These are phyloP conservation scores for Helarctos malayanus DNA, from an alignment of 2,797 vertebrate species.

Conservation along the genomic window DNA sequence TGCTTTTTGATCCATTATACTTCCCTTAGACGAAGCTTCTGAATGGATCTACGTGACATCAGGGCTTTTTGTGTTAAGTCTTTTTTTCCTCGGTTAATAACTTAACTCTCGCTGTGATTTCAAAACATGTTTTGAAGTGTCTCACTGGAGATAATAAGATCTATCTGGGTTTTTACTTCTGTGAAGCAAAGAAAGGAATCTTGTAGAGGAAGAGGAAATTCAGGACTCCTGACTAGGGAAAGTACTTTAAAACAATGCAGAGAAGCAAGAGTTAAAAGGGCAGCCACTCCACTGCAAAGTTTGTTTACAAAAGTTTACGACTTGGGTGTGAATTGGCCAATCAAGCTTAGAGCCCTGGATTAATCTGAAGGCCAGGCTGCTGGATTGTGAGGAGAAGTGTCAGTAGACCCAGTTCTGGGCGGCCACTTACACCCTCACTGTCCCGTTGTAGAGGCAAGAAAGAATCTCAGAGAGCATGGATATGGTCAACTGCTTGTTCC, in stretches of 20 bases:
- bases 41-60: not conserved
- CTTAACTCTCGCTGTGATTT: not conserved
- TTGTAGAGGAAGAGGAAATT: not conserved
- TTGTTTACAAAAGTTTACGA: constrained; percentile 69
- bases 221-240: not conserved
- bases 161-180: not conserved
- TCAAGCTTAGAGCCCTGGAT: not conserved
- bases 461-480: constrained; percentile 74
- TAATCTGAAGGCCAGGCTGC: not conserved
- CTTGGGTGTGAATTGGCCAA: constrained; percentile 49
- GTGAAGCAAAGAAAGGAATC: not conserved
- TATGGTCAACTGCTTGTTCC: constrained; percentile 90
- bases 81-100: not conserved
- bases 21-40: not conserved
- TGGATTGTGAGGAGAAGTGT: not conserved
- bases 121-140: not conserved
- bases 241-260: not conserved
- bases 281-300: not conserved
- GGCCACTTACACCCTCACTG: not conserved
- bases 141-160: not conserved
- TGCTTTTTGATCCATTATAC: not conserved
- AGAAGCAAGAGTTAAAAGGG: constrained; percentile 70
- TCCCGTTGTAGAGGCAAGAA: not conserved
- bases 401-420: not conserved
- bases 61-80: not conserved